phyloP scores from a whole-genome alignment of 2,113 vertebrate species.

The Corapipo altera region DNA sequence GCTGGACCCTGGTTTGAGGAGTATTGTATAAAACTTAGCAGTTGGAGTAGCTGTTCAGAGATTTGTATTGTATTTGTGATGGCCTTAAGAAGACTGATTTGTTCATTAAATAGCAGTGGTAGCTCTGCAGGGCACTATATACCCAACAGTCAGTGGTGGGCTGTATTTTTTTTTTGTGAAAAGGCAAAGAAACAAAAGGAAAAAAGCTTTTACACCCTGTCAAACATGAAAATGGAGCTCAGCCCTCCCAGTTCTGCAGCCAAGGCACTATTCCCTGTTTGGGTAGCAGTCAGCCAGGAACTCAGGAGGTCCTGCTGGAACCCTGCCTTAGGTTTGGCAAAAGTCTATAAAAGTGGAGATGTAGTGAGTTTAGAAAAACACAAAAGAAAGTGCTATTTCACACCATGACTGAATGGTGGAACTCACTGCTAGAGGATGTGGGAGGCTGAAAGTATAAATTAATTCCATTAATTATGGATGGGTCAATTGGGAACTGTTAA shows the following conservation, averaged over 20 bases:
- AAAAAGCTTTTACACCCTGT: not conserved
- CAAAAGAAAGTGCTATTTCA: constrained; percentile 24
- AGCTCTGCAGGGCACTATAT: not conserved
- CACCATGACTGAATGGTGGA: not conserved
- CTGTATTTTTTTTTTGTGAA: not conserved
- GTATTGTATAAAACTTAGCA: not conserved
- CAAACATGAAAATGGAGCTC: not conserved
- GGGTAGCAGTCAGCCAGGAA: constrained; percentile 16
- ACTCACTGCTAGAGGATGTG: not conserved
- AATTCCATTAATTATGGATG: not conserved
- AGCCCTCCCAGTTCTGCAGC: not conserved
- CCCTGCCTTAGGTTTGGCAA: constrained; percentile 17
- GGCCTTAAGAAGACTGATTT: not conserved
- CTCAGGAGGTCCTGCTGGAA: constrained; percentile 52
- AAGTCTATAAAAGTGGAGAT: constrained; percentile 46
- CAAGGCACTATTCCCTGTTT: not conserved
- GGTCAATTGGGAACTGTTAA: not conserved
- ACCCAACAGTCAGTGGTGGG: not conserved
- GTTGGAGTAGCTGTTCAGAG: not conserved
- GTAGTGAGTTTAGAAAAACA: constrained; percentile 5
- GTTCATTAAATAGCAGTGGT: not conserved
- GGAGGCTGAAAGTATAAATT: constrained; percentile 9
- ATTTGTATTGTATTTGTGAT: not conserved
- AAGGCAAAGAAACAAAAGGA: not conserved
- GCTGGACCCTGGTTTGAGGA: not conserved